Evolutionary conservation across 2,797 vertebrate genomes (phyloP), one percentile per base, ranked within the genome.

Genomic region (Euthynnus affinis): DNA sequence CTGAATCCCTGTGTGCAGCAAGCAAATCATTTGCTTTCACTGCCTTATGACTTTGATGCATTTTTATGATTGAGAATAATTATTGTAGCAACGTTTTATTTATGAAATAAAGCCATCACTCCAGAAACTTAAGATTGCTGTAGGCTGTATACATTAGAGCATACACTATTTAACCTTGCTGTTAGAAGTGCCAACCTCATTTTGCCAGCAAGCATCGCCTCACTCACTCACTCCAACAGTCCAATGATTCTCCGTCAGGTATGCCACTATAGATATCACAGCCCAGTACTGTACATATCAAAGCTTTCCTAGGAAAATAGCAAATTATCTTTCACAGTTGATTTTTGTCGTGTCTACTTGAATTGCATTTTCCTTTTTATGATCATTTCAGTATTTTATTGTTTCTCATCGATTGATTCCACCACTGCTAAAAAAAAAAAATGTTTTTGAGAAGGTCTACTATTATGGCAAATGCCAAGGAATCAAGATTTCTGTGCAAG

Each of bases 131-230:
- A 73, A 73, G 89, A 93, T 89, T 82, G 93, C 95, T 96, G 92
- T 95, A 87, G 93, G 90, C 95, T 95, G 91, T 96, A 91, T 93
- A 96, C 95, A 93, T 96, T 94, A 91, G 87, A 83, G 88, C 94
- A 90, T 91, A 94, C 94, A 94, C 92, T 94, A 94, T 91, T 94
- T 96, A 96, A 95, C 91, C 94, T 95, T 92, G 93, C 93, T 89
- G 93, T 97, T 49, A 97, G 96, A 96, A 94, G 96, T 97, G 96
- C 97, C 96, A 97, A 95, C 94, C 93, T 96, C 93, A 88, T 89
- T 89, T 90, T 80, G 76, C 85, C 89, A 91, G 86, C 86, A 58
- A 88, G 83, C 88, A 80, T 90, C 2, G 78, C 84, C 95, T 96
- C 92, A 90, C 93, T 95, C 90, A 77, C 75, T 37, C 90, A 77